A percentile compares a stretch with the other conserved stretches of the same genome.
These are phyloP conservation scores for Automeris io DNA, from an alignment of 2,888 invertebrate species.

Conservation along the genomic window DNA sequence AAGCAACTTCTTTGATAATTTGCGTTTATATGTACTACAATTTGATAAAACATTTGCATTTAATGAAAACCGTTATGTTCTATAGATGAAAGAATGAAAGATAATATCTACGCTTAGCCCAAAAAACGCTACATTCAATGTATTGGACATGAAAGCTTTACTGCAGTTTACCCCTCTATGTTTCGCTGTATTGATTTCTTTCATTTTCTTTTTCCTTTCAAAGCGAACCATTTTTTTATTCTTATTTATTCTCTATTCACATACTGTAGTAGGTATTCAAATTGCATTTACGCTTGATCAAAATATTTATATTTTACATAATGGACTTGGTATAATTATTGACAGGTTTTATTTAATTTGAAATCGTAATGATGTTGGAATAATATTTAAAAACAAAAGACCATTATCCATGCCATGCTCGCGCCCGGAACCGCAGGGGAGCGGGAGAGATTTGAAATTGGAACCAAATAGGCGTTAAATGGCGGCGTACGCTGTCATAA, in stretches of 20 bases:
- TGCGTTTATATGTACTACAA: too few relatives aligned
- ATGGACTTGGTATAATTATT: too few relatives aligned
- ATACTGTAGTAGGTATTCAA: conserved; percentile 40
- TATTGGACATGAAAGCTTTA: background rate
- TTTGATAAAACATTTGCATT: too few relatives aligned
- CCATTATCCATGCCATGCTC: conserved; percentile 65
- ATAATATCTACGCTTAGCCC: background rate
- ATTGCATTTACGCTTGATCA: conserved; percentile 60
- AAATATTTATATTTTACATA: too few relatives aligned
- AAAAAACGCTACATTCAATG: background rate
- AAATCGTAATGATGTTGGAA: conserved; percentile 13
- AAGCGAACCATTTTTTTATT: conserved; percentile 51
- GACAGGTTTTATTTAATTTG: conserved; percentile 6
- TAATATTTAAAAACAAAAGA: conserved; percentile 53
- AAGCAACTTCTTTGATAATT: too few relatives aligned
- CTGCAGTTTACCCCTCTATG: conserved; percentile 27
- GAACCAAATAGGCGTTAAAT: conserved; percentile 83
- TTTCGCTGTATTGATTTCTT: conserved; percentile 58
- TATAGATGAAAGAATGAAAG: too few relatives aligned
- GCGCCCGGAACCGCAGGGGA: conserved; percentile 66
- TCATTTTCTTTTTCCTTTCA: conserved; percentile 55
- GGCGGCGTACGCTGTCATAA: conserved; percentile 77
- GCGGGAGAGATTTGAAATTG: conserved; percentile 77
- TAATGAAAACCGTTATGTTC: too few relatives aligned
- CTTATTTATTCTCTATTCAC: conserved; percentile 49